These are phyloP conservation scores for Halcyon senegalensis DNA, from an alignment of 2,113 vertebrate genomes.

Conservation along the genomic window DNA sequence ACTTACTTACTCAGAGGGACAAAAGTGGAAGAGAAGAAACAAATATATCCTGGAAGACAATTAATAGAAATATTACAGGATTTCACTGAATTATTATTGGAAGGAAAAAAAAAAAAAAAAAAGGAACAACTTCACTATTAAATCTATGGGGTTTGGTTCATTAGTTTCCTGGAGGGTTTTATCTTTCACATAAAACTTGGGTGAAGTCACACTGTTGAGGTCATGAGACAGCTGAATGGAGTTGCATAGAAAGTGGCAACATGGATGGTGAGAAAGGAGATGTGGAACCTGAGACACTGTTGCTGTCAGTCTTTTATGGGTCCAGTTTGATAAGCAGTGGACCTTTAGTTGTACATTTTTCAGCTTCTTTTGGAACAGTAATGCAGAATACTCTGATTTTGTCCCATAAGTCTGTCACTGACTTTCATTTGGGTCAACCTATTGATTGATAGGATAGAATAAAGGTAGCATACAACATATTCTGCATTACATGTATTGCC, in stretches of 20 bases:
- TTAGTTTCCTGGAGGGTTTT: fast-evolving
- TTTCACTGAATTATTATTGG: background rate
- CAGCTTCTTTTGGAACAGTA: background rate
- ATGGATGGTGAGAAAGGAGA: background rate
- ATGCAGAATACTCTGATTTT: background rate
- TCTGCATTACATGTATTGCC: background rate
- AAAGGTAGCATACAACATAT: background rate
- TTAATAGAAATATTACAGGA: background rate
- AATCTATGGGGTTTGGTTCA: fast-evolving
- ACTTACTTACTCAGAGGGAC: background rate
- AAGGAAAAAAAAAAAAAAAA: background rate
- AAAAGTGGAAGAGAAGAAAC: background rate
- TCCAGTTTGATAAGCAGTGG: background rate
- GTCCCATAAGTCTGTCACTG: background rate
- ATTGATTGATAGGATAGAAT: background rate
- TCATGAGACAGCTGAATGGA: background rate
- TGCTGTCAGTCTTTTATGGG: background rate
- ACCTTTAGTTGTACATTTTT: background rate
- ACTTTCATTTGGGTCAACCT: background rate
- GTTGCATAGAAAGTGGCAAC: background rate
- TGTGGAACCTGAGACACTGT: background rate
- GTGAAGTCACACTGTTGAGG: background rate
- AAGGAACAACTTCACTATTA: background rate
- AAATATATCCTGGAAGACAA: background rate
- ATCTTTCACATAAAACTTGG: background rate